A percentile compares a stretch with the other conserved stretches of the same genome.
phyloP scores from a whole-genome alignment of 2,113 vertebrate genomes.

The Sprattus sprattus region DNA sequence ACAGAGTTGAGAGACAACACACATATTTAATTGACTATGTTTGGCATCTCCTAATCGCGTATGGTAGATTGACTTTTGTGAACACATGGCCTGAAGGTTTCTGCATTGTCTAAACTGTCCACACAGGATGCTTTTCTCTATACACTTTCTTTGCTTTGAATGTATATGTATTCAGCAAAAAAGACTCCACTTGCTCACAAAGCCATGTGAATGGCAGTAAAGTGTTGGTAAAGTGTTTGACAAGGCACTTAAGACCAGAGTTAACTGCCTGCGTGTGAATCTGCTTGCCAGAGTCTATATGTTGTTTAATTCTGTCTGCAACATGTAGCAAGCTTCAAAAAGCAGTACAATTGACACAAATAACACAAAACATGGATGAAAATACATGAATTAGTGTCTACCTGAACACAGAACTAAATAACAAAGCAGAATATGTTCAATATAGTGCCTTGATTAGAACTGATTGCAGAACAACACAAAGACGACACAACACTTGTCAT shows the following conservation, averaged over 20 bases:
- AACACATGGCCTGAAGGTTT: not conserved
- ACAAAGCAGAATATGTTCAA: not conserved
- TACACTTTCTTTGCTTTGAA: not conserved
- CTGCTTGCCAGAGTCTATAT: not conserved
- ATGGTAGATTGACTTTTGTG: not conserved
- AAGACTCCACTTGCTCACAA: not conserved
- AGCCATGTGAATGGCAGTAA: not conserved
- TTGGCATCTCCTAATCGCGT: not conserved
- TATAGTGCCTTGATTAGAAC: not conserved
- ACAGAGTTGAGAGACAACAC: not conserved
- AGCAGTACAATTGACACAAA: not conserved
- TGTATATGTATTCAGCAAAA: too few relatives aligned
- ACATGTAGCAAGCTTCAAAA: not conserved
- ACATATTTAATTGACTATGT: not conserved
- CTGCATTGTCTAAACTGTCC: not conserved
- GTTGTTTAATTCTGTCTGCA: not conserved
- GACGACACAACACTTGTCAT: too few relatives aligned
- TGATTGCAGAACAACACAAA: too few relatives aligned
- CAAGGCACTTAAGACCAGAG: not conserved
- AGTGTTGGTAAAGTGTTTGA: not conserved
- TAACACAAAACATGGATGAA: not conserved
- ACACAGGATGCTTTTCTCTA: not conserved
- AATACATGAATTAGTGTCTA: not conserved
- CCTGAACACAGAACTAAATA: not conserved
- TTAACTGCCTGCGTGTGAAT: not conserved